Evolutionary conservation across 1,140 invertebrate genomes (phyloP), one percentile per base, ranked within the genome.

Genomic region (Aphaenogaster ashmeadi): DNA sequence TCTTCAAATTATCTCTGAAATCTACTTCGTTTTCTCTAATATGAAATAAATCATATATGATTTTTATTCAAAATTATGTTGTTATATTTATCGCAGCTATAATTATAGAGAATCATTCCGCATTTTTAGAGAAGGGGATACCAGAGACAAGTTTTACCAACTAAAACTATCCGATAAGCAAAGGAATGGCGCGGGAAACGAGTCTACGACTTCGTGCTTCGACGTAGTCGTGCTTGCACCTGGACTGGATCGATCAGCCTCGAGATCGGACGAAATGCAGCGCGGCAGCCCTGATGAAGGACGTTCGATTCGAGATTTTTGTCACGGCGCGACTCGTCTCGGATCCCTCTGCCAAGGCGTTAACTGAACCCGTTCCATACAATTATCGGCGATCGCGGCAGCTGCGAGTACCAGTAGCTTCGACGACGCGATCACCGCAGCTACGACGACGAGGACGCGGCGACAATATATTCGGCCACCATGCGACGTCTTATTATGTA

Each of bases 401-500:
- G 88, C 89, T 90, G 89, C 88, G 64, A 87, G 79, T 78, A 56
- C 36, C 78, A 75, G 21, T 58, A 60, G 18, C 41, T 60, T 18
- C n/a, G 13, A 74, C 21, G 27, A 50, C 41, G 11, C n/a, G 18
- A 75, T 13, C 52, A 62, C 41, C 41, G 60, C 21, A 50, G 47
- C 18, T 27, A 47, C n/a, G 50, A 54, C 47, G 11, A 58, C 33
- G 47, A 50, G 18, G 21, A 71, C 9, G 33, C 9, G 33, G 36
- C 38, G 71, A 47, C 33, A n/a, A n/a, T n/a, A n/a, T n/a, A 36
- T 64, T 75, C 85, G 88, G 78, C 88, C 92, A 92, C 92, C 78
- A 8, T 47, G 90, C 92, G 90, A 93, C 83, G 91, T 93, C 93
- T 94, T 93, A 93, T 94, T 94, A 94, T 94, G 92, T 90, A 94